A percentile compares a stretch with the other conserved stretches of the same genome.
Evolutionary conservation across 2,113 vertebrate species (phyloP).

Genomic region (Triplophysa rosa): DNA sequence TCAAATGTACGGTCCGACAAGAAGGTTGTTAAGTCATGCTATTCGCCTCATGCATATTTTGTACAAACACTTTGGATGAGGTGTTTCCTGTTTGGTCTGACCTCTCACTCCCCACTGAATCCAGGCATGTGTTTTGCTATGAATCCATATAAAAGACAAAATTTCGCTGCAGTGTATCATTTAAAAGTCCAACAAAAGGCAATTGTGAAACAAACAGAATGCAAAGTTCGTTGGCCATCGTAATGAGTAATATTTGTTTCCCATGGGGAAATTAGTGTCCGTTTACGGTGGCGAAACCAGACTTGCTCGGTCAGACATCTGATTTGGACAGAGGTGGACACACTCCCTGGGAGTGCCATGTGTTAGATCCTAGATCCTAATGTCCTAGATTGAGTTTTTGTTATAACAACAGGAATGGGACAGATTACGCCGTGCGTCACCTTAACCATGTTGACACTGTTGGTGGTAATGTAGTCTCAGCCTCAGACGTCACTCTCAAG

Average conservation of each 20-base stretch:
- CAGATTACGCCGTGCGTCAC: neutral
- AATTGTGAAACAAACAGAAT: neutral
- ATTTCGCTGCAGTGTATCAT: neutral
- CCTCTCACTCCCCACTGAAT: conserved; percentile 21
- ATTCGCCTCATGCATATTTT: conserved; percentile 22
- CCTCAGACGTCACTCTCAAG: too few relatives aligned
- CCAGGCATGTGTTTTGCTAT: conserved; percentile 36
- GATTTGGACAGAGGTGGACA: conserved; percentile 25
- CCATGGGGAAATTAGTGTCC: neutral
- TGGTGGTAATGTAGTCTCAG: too few relatives aligned
- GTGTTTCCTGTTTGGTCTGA: conserved; percentile 64
- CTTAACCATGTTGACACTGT: neutral
- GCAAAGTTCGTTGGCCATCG: neutral
- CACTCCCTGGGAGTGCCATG: conserved; percentile 12
- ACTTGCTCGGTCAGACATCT: neutral
- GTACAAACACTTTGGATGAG: conserved; percentile 54
- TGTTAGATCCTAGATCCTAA: neutral
- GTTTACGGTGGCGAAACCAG: conserved; percentile 4
- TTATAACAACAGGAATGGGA: conserved; percentile 8
- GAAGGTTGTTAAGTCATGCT: neutral
- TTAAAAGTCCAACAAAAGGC: neutral
- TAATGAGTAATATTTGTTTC: neutral
- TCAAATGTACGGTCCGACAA: neutral
- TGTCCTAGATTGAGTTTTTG: neutral
- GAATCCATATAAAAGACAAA: neutral